Evolutionary conservation across 2,113 vertebrate species (phyloP), one percentile per base, ranked within the genome.

Genomic region (Coreoperca whiteheadi): DNA sequence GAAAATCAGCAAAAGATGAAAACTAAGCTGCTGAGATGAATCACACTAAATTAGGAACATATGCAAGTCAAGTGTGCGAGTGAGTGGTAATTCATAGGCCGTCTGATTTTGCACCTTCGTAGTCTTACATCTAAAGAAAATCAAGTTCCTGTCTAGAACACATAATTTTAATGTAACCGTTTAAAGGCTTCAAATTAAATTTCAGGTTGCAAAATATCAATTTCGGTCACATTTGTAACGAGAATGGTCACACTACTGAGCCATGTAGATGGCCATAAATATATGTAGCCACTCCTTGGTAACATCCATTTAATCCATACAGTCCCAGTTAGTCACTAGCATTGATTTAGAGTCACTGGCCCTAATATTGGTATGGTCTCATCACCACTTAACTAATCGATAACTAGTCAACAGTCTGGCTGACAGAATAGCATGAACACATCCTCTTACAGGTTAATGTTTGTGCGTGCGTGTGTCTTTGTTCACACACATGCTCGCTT

Each of bases 331-430:
- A 82, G 88, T 91, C 81, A 39, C 87, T 90, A 61, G 69, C 59
- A 86, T 71, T 56, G 81, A 84, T 81, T 82, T 48, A 64, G 74
- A 82, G 53, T 85, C 21, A 65, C 41, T 84, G 56, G 61, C 34
- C 79, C 66, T 74, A 74, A 90, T 66, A 68, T 79, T 34, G 23
- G 54, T 71, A 82, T 87, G 81, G 91, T 83, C 67, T 79, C 63
- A 81, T 82, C 41, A 48, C 65, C 43, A 86, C 87, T 91, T 86
- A 77, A 83, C 53, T 79, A 66, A 81, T 94, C 88, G 4, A 90
- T 92, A 88, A 48, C 53, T 65, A 82, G 76, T 90, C 46, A 81
- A 56, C 78, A 67, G 68, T 54, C 7, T 43, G 32, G 61, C 25
- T 43, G 20, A 70, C 32, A 60, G 39, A 75, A 63, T 14, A 32